phyloP scores from a whole-genome alignment of 2,888 invertebrate genomes.

The Folsomia manolachei region DNA sequence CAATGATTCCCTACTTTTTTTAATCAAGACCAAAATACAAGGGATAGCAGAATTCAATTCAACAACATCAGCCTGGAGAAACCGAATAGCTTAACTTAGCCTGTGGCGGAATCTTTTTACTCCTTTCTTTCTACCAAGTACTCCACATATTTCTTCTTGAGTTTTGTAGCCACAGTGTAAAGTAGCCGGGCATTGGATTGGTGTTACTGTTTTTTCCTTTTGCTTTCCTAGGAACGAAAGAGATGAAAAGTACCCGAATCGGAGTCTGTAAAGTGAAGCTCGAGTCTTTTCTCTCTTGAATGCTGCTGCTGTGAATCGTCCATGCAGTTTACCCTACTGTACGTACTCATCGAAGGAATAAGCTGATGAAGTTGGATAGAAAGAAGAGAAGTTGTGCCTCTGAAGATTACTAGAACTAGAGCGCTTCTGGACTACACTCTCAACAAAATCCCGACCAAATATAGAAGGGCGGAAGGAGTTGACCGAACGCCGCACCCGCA shows the following conservation, averaged over 20 bases:
- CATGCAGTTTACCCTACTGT: not conserved
- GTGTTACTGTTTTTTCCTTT: not conserved
- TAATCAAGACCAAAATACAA: too few species aligned
- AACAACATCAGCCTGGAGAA: too few species aligned
- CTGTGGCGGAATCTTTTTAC: not conserved
- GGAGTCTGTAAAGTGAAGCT: conserved; percentile 10
- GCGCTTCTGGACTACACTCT: conserved; percentile 21
- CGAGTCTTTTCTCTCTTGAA: conserved; percentile 3
- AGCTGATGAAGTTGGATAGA: conserved; percentile 16
- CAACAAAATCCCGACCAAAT: conserved; percentile 5
- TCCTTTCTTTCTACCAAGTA: not conserved
- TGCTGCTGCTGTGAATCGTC: too few species aligned
- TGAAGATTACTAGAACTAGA: conserved; percentile 5
- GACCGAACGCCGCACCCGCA: conserved; percentile 48
- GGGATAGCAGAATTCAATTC: not conserved
- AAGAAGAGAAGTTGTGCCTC: not conserved
- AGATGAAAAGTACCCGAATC: conserved; percentile 20
- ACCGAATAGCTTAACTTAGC: too few species aligned
- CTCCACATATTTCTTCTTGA: not conserved
- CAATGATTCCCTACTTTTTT: too few species aligned
- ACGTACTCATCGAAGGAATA: conserved; percentile 7
- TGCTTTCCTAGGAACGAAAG: not conserved
- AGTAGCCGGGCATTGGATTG: not conserved
- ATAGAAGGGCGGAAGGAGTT: conserved; percentile 45
- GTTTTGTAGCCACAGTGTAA: not conserved